Conservation (phyloP, 2,888 invertebrate genomes). For the Synanthedon andrenaeformis region DNA sequence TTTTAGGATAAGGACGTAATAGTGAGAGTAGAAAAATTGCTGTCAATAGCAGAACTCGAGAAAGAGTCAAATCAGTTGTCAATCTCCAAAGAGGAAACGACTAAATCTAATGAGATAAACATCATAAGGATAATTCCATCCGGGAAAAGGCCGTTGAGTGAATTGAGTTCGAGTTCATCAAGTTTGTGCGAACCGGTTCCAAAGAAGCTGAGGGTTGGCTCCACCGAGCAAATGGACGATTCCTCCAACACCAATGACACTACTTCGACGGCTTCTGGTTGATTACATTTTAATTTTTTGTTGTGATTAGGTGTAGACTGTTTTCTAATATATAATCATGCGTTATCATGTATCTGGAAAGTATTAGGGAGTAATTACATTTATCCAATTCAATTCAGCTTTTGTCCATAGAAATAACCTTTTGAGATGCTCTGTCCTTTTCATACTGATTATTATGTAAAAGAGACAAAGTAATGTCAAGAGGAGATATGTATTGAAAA, state of each 20-base stretch:
- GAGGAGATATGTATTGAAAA: no score
- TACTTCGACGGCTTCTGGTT: conserved; percentile 20
- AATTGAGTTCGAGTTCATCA: conserved; percentile 28
- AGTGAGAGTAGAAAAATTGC: conserved; percentile 42
- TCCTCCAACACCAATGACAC: conserved; percentile 25
- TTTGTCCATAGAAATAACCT: no score
- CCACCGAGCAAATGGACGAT: neutral
- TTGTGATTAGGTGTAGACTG: no score
- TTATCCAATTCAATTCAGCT: no score
- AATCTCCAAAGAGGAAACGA: conserved; percentile 32
- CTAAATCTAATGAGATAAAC: conserved; percentile 23
- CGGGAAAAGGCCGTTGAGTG: conserved; percentile 37
- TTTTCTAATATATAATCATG: no score
- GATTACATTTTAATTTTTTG: no score
- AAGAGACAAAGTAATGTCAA: no score
- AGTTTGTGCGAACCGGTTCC: conserved; percentile 35
- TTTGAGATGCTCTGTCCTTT: no score
- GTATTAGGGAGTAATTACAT: no score
- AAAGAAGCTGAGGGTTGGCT: conserved; percentile 35
- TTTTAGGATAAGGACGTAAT: conserved; percentile 44
- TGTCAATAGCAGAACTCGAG: conserved; percentile 23
- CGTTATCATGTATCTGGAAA: no score
- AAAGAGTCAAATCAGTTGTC: conserved; percentile 23
- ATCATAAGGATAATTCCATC: conserved; percentile 29
- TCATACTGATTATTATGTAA: no score